Base-by-base conservation (phyloP, 1,140 invertebrate species). In the Elysia chlorotica region DNA sequence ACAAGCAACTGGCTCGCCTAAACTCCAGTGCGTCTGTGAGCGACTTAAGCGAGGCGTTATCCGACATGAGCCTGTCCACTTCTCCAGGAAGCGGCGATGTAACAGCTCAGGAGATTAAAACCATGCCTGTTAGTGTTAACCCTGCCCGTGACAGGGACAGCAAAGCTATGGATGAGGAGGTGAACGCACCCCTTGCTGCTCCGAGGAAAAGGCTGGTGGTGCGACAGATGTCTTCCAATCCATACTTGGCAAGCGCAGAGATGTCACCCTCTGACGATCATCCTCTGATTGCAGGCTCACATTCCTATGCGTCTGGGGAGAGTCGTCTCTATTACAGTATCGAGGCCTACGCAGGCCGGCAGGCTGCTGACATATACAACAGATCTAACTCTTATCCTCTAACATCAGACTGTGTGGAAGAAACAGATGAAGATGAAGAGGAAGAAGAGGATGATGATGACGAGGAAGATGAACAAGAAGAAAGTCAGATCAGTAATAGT, bases 31-130 rank as follows among this genome's bases (percentile, higher is more conserved):
- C 71, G 1, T 72, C 76, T 41, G 71, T 41, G 25, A 75, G 71
- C 48, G 67, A 72, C 33, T 53, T 74, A n/a, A 77, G 73, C 30
- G 71, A 76, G 57, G 73, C 63, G 1, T 57, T 71, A 19, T 75
- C 73, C 6, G 76, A 75, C 61, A 77, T 77, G 76, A 77, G 76
- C 66, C 30, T 77, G 30, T 77, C 76, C 19, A 74, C 76, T 19
- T 77, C 76, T 25, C 76, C 76, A 23, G 73, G 76, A 17, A 77
- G 73, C 66, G n/a, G n/a, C n/a, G 76, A 77, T 61, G 41, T 67
- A 21, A 28, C 68, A n/a, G 65, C 54, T 28, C 33, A 71, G 35
- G 5, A 35, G 2, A 2, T 21, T 25, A 5, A 41, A 19, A 10
- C 25, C 25, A 66, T n/a, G 23, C 19, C 17, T 57, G 21, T 56